Base-by-base conservation (phyloP, 2,888 invertebrate species). In the Drosophila parthenogenetica region DNA sequence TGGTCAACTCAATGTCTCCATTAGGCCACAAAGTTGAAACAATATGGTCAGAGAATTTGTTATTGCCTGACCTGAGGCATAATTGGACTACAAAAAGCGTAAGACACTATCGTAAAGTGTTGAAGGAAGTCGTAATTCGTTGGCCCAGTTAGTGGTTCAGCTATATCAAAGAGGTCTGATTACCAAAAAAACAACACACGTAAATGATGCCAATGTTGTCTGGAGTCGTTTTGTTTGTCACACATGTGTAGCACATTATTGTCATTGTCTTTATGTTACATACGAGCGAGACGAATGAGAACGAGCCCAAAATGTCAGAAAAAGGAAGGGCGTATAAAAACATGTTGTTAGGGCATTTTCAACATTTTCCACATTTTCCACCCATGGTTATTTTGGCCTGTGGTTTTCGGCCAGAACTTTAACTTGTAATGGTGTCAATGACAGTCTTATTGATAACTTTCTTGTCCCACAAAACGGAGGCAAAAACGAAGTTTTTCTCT, bases 361-460 rank as follows among this genome's bases (percentile, higher is more conserved):
- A 53, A 25, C 59, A 19, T 42, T 69, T 40, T 40, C 51, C 59
- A 51, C 55, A 29, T 48, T 51, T 57, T 72, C 25, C 40, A 55
- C 50, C 50, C 69, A 63, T 50, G 63, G 73, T 25, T 25, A 25
- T 25, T 25, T 37, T 70, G 32, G 45, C 2, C 49, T 69, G 77
- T 35, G 37, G 53, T 49, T 42, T 59, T 66, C 46, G 62, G 62
- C 22, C 57, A 60, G 65, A 77, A 79, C 73, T 76, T 73, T 49
- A 64, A 53, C 66, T 55, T 59, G 59, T 46, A 83, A 83, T 61
- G 77, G 82, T 87, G 85, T 89, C 86, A 86, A 79, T 89, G 87
- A 79, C 84, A 79, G 67, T 63, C 72, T 50, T 49, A 51, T 58
- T 46, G 37, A 48, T 35, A 62, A 54, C 67, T 48, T 57, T 57